A percentile compares a stretch with the other conserved stretches of the same genome.
These are phyloP conservation scores for Actinopyga echinites DNA, from an alignment of 53 echinoderm and acorn worm genomes.

Conservation along the genomic window DNA sequence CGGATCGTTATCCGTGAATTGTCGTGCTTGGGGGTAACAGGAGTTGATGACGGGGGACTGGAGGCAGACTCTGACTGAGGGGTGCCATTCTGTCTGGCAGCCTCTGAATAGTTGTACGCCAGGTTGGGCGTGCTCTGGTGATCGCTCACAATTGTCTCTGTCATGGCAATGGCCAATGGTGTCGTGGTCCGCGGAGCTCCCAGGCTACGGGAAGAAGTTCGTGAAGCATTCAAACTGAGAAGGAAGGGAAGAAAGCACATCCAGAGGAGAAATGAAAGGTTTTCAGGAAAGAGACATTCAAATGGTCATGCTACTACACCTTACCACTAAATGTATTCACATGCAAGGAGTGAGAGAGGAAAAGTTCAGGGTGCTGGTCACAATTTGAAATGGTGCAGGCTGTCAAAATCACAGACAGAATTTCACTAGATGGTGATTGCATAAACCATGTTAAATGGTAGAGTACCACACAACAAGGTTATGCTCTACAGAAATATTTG, in stretches of 20 bases:
- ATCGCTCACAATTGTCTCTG: slow-evolving; percentile 85
- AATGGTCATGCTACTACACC: too few species aligned
- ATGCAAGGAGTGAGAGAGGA: too few species aligned
- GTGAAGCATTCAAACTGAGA: slow-evolving; percentile 74
- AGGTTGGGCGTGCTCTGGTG: slow-evolving; percentile 92
- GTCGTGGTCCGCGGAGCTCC: slow-evolving; percentile 98
- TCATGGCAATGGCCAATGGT: slow-evolving; percentile 88
- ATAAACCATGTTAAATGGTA: too few species aligned
- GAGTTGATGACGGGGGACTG: slow-evolving; percentile 88
- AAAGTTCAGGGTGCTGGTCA: too few species aligned
- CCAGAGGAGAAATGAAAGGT: too few species aligned
- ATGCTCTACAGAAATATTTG: too few species aligned
- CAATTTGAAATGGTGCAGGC: too few species aligned
- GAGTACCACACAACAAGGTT: too few species aligned
- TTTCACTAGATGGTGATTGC: too few species aligned
- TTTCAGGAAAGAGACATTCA: too few species aligned
- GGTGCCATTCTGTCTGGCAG: slow-evolving; percentile 66
- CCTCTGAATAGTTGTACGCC: slow-evolving; percentile 54
- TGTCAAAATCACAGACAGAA: too few species aligned
- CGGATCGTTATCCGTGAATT: slow-evolving; percentile 95
- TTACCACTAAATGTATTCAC: too few species aligned
- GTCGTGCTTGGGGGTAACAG: slow-evolving; percentile 91
- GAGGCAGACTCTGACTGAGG: slow-evolving; percentile 74
- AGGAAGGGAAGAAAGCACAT: neutral
- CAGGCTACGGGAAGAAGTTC: slow-evolving; percentile 91